Percentiles rank a stretch among this genome's conserved stretches.
These are phyloP conservation scores for Sycophaga agraensis DNA, from an alignment of 1,140 invertebrate genomes.

Conservation along the genomic window DNA sequence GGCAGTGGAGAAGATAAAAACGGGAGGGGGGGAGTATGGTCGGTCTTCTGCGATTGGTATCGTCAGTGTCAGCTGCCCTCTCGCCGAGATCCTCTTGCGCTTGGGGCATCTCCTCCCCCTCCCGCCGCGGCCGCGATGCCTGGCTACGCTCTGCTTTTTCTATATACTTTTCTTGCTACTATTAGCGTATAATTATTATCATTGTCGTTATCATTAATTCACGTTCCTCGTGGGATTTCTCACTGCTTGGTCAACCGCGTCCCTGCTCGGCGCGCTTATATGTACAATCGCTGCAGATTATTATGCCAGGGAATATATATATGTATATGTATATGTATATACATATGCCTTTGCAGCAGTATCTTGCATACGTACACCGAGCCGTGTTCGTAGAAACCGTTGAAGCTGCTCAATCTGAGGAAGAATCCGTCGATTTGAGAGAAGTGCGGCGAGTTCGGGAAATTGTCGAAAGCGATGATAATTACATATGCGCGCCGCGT, in stretches of 20 bases:
- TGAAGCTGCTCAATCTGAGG: too few species aligned
- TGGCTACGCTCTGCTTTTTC: conserved; percentile 11
- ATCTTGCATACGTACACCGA: too few species aligned
- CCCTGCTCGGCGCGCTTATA: background rate
- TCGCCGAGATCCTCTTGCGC: conserved; percentile 11
- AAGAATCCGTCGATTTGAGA: too few species aligned
- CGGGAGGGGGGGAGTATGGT: conserved; percentile 8
- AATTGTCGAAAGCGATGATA: conserved; percentile 11
- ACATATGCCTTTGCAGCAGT: too few species aligned
- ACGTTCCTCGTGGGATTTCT: background rate
- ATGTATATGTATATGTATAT: too few species aligned
- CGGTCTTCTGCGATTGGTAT: conserved; percentile 29
- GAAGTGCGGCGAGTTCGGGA: conserved; percentile 24
- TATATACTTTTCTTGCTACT: background rate
- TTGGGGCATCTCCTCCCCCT: conserved; percentile 18
- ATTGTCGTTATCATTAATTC: background rate
- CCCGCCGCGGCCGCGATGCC: conserved; percentile 1
- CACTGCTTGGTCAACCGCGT: background rate
- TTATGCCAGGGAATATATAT: too few species aligned
- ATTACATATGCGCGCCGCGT: conserved; percentile 24
- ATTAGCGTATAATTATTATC: conserved; percentile 1
- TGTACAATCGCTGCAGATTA: too few species aligned
- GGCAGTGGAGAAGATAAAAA: too few species aligned
- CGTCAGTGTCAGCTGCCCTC: conserved; percentile 29
- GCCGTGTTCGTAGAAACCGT: too few species aligned